Base-by-base conservation (phyloP, 2,888 invertebrate genomes). In the Bursaphelenchus okinawaensis region DNA sequence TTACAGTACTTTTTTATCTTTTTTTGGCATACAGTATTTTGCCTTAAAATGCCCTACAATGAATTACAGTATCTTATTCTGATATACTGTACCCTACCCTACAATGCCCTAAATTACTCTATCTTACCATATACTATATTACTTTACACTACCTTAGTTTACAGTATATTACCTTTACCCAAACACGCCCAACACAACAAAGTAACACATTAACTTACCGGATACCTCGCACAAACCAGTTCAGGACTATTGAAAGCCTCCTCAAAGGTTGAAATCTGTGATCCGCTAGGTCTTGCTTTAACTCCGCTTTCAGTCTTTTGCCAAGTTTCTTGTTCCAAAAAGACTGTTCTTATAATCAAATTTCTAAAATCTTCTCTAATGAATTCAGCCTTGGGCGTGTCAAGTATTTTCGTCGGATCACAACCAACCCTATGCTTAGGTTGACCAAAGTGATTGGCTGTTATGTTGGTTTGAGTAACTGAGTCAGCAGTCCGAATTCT, bases 221-320 rank as follows among this genome's bases (percentile, higher is more conserved):
- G 70, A 56, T 68, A 68, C 28, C 68, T 40, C n/a, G 28, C 20
- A n/a, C 28, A 55, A 12, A 68, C 67, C 12, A 63, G 40, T 19
- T 27, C 51, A 9, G 68, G 70, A 29, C 66, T 68, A 7, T 28
- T 20, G 50, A 68, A 68, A 20, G 68, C 68, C 23, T 58, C 57
- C 22, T 71, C 71, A 51, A 71, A 68, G 40, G 40, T 40, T 40
- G 40, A 16, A 1, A 40, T n/a, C 40, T 16, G 12, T n/a, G 40
- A 1, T 40, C 40, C 40, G 6, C n/a, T 1, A 1, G 40, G 16
- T 40, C 40, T 40, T 12, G 40, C 40, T 6, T 1, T 1, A 6
- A n/a, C n/a, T 4, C 40, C 40, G 6, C 3, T 40, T n/a, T 40
- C 40, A 16, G 40, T 40, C n/a, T 40, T 12, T 40, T 40, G 40